Evolutionary conservation across 2,888 invertebrate genomes (phyloP).

Genomic region (Patella ulyssiponensis): DNA sequence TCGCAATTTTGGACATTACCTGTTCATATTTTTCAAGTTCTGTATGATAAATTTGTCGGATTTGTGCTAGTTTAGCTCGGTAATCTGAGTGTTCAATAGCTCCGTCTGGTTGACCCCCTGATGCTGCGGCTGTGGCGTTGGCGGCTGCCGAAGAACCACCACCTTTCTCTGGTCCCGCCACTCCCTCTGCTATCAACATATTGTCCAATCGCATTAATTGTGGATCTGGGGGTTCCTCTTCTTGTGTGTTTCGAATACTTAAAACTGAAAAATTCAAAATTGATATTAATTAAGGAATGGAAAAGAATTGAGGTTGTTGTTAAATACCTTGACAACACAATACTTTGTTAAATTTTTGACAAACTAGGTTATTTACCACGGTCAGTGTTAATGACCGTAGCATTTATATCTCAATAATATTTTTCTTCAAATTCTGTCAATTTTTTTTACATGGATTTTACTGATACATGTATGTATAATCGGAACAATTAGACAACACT

Average conservation of each 20-base stretch:
- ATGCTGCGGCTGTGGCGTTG: constrained; percentile 68
- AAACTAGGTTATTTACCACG: too few species aligned
- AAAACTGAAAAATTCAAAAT: constrained; percentile 78
- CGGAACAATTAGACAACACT: too few species aligned
- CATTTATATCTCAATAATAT: too few species aligned
- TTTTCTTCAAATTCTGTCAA: too few species aligned
- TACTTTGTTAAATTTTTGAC: too few species aligned
- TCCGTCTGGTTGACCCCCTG: constrained; percentile 76
- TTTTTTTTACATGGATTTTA: too few species aligned
- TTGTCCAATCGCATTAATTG: constrained; percentile 99
- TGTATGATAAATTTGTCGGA: constrained; percentile 98
- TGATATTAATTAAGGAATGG: too few species aligned
- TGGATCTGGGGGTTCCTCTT: constrained; percentile 98
- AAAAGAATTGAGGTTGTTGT: too few species aligned
- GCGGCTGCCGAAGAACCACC: constrained; percentile 70
- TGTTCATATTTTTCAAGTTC: constrained; percentile 99
- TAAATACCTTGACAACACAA: too few species aligned
- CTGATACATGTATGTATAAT: too few species aligned
- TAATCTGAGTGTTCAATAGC: constrained; percentile 99
- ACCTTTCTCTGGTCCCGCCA: constrained; percentile 72
- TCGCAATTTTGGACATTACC: constrained; percentile 71
- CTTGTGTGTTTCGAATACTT: constrained; percentile 95
- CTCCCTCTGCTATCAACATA: constrained; percentile 96
- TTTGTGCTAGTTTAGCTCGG: constrained; percentile 97
- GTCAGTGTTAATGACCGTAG: too few species aligned